Evolutionary conservation across 2,113 vertebrate genomes (phyloP).

Genomic region (Tragulus kanchil): DNA sequence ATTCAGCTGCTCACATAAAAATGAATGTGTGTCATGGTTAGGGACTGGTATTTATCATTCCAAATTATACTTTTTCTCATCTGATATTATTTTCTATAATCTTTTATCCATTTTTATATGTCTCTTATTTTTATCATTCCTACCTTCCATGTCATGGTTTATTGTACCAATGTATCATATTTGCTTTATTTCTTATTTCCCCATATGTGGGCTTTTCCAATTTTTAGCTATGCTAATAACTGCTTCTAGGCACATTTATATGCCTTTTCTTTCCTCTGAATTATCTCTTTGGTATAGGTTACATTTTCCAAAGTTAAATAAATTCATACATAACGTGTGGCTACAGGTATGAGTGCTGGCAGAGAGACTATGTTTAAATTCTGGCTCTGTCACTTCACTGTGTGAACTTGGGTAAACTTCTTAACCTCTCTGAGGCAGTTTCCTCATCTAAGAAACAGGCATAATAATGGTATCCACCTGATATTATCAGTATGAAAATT

Average conservation of each 20-base stretch:
- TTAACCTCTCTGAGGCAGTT: neutral
- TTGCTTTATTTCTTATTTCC: constrained; percentile 1
- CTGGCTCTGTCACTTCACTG: neutral
- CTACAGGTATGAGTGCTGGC: neutral
- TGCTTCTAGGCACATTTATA: neutral
- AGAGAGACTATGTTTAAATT: neutral
- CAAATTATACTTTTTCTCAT: constrained; percentile 17
- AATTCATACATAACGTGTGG: neutral
- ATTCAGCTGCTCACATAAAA: neutral
- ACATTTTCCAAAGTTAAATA: constrained; percentile 48
- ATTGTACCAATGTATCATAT: neutral
- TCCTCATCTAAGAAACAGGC: constrained; percentile 40
- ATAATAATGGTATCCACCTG: neutral
- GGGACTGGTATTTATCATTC: constrained; percentile 13
- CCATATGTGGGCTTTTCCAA: neutral
- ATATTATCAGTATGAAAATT: constrained; percentile 14
- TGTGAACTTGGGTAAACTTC: neutral
- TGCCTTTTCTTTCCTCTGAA: constrained; percentile 33
- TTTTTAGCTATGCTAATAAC: constrained; percentile 16
- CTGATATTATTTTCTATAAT: constrained; percentile 17
- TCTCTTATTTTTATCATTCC: constrained; percentile 27
- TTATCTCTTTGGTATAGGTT: neutral
- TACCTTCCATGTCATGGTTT: neutral
- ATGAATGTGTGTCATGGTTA: constrained; percentile 1
- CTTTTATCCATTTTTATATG: neutral